Evolutionary conservation across 2,113 vertebrate species (phyloP).

Genomic region (Otocyon megalotis): DNA sequence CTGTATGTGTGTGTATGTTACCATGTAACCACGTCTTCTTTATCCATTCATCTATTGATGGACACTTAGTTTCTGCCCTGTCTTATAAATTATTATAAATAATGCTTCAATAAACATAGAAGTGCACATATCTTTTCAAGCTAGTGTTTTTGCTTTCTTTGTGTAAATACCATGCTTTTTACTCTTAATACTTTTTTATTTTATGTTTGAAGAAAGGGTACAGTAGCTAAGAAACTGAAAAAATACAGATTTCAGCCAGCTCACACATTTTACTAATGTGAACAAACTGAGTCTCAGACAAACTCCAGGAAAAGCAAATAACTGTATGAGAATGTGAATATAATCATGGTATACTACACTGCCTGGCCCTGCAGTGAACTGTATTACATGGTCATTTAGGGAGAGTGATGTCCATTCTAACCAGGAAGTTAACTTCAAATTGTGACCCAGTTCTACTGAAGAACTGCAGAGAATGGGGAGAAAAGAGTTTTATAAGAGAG

Average conservation of each 20-base stretch:
- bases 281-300: neutral
- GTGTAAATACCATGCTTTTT: neutral
- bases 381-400: neutral
- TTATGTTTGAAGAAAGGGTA: constrained; percentile 9
- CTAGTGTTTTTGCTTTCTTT: too few relatives aligned
- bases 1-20: too few relatives aligned
- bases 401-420: neutral
- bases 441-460: neutral
- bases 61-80: too few relatives aligned
- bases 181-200: neutral
- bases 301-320: neutral
- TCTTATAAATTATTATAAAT: too few relatives aligned
- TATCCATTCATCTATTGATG: too few relatives aligned
- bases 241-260: neutral
- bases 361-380: neutral
- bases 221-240: neutral
- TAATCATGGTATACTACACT: neutral
- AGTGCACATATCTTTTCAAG: too few relatives aligned
- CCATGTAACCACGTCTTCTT: too few relatives aligned
- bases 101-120: too few relatives aligned
- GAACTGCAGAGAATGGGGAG: neutral
- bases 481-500: neutral
- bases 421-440: neutral
- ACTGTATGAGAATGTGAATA: neutral
- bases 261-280: neutral